These are phyloP conservation scores for Lepus townsendii DNA, from an alignment of 2,797 vertebrate genomes.

Conservation along the genomic window DNA sequence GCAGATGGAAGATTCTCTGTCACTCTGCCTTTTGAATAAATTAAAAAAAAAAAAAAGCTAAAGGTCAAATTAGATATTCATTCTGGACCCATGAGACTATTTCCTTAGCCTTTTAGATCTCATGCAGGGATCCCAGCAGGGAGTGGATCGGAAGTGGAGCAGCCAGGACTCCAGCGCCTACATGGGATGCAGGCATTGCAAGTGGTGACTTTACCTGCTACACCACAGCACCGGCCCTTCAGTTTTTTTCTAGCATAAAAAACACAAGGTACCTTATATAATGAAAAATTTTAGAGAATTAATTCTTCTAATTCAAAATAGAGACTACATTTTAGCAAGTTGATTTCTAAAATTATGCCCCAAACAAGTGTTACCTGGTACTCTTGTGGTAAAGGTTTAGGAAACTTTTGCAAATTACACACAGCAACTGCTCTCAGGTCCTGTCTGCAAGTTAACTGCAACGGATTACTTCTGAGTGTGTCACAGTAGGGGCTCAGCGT, in stretches of 20 bases:
- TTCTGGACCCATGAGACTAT: background rate
- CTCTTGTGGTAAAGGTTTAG: conserved; percentile 90
- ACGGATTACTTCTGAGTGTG: conserved; percentile 94
- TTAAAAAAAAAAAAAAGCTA: no score
- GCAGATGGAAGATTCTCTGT: no score
- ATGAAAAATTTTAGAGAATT: conserved; percentile 13
- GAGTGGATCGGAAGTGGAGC: no score
- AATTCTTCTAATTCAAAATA: conserved; percentile 60
- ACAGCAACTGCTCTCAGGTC: conserved; percentile 98
- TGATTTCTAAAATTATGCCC: background rate
- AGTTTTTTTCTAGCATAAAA: background rate
- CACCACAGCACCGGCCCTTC: background rate
- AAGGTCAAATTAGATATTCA: conserved; percentile 37
- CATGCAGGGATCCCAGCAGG: background rate
- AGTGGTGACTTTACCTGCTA: background rate
- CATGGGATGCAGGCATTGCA: background rate
- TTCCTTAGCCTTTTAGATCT: conserved; percentile 29
- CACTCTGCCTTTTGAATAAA: no score
- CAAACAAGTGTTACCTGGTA: conserved; percentile 91
- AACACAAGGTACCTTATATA: background rate
- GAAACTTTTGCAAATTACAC: conserved; percentile 97
- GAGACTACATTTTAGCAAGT: background rate
- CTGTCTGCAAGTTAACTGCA: conserved; percentile 97
- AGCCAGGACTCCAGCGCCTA: no score
- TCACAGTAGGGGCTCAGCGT: conserved; percentile 94